phyloP scores from a whole-genome alignment of 2,888 invertebrate genomes.

The Marronus borbonicus region DNA sequence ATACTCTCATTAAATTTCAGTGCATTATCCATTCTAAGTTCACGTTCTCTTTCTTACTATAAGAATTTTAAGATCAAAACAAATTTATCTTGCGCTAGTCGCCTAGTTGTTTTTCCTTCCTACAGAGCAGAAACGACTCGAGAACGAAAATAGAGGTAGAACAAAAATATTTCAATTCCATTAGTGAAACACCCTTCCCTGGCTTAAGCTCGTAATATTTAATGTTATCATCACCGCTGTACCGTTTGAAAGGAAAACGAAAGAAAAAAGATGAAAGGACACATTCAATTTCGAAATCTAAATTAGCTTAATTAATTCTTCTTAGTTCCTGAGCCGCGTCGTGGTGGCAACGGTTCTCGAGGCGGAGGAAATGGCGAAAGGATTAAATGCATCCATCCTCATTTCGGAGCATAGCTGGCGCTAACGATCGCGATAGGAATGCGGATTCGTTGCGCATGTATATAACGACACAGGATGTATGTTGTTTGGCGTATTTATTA shows the following conservation, averaged over 20 bases:
- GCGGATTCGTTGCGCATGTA: not conserved
- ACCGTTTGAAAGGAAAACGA: too few relatives aligned
- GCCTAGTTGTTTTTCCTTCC: not conserved
- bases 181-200: constrained; percentile 16
- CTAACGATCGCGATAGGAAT: not conserved
- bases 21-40: too few relatives aligned
- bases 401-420: not conserved
- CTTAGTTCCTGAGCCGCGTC: not conserved
- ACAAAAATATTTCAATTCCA: constrained; percentile 32
- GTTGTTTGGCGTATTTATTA: not conserved
- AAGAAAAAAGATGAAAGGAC: not conserved
- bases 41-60: too few relatives aligned
- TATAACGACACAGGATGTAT: not conserved
- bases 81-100: not conserved
- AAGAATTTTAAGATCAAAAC: constrained; percentile 1
- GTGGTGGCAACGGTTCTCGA: constrained; percentile 5
- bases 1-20: too few relatives aligned
- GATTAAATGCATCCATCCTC: not conserved
- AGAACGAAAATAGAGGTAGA: constrained; percentile 15
- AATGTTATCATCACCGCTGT: constrained; percentile 13
- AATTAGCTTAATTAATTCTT: constrained; percentile 13
- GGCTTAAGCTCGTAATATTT: constrained; percentile 23
- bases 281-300: constrained; percentile 7
- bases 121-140: not conserved
- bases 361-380: not conserved